These are phyloP conservation scores for Pseudorhiza aurosa DNA, from an alignment of 30 jellyfish, hydroid and myxozoan genomes.

Conservation along the genomic window DNA sequence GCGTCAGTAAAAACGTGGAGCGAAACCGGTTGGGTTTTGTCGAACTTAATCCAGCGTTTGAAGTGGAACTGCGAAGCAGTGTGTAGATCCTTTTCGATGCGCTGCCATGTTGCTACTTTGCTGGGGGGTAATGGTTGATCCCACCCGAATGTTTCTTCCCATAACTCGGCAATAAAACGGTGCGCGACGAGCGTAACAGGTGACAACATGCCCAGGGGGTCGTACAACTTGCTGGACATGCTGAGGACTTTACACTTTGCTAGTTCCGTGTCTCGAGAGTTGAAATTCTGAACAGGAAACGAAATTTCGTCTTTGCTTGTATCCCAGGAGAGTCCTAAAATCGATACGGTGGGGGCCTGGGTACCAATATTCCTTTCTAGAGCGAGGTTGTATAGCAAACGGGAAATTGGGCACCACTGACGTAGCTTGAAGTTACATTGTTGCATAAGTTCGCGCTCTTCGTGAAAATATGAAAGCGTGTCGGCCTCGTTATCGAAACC, in stretches of 20 bases:
- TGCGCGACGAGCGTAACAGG: conserved; percentile 41
- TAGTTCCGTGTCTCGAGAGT: not conserved
- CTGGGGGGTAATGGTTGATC: conserved; percentile 38
- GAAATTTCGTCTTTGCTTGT: not conserved
- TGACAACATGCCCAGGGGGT: conserved; percentile 36
- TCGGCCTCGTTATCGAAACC: conserved; percentile 45
- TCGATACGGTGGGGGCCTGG: not conserved
- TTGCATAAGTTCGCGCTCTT: conserved; percentile 24
- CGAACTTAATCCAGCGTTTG: conserved; percentile 18
- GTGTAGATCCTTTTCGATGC: conserved; percentile 5
- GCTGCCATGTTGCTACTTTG: not conserved
- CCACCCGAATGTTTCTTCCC: conserved; percentile 38
- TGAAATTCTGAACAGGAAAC: conserved; percentile 9
- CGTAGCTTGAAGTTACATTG: not conserved
- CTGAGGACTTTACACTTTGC: conserved; percentile 15
- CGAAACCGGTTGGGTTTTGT: conserved; percentile 1
- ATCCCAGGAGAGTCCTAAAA: conserved; percentile 7
- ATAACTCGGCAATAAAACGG: conserved; percentile 6
- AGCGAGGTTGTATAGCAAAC: not conserved
- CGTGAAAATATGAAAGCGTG: conserved; percentile 4
- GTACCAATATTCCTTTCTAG: not conserved
- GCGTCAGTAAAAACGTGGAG: conserved; percentile 35
- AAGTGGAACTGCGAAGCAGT: conserved; percentile 15
- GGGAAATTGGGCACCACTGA: conserved; percentile 22
- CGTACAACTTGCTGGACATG: conserved; percentile 34